Percentiles rank a stretch among this genome's conserved stretches.
Conservation (phyloP, 2,797 vertebrate species). For the Rhinophrynus dorsalis region DNA sequence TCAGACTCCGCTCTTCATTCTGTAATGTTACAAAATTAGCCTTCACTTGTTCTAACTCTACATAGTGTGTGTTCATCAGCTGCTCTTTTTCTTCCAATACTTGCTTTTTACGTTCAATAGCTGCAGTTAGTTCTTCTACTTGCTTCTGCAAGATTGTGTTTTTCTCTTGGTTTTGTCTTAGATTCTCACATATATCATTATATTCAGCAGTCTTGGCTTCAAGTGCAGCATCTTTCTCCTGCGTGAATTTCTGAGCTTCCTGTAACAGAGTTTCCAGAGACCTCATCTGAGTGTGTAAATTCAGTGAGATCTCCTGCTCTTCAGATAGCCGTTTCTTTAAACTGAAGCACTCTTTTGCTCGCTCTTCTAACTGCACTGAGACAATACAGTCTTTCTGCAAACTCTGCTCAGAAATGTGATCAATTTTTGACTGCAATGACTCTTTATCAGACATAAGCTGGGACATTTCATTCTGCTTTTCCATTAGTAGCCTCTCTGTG, state of each 20-base stretch:
- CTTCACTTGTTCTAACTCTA: slow-evolving; percentile 59
- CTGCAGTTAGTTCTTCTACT: slow-evolving; percentile 66
- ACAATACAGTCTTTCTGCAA: slow-evolving; percentile 64
- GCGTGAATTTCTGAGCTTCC: slow-evolving; percentile 54
- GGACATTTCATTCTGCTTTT: slow-evolving; percentile 61
- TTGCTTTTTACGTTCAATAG: slow-evolving; percentile 68
- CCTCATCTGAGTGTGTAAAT: slow-evolving; percentile 63
- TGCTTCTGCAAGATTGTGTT: slow-evolving; percentile 73
- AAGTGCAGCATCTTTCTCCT: slow-evolving; percentile 65
- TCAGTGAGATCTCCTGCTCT: slow-evolving; percentile 62
- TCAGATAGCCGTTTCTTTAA: slow-evolving; percentile 66
- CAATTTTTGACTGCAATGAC: slow-evolving; percentile 56
- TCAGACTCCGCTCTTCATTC: slow-evolving; percentile 64
- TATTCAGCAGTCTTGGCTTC: slow-evolving; percentile 60
- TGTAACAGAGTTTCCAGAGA: slow-evolving; percentile 61
- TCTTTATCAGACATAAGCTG: slow-evolving; percentile 69
- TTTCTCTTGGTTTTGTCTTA: slow-evolving; percentile 68
- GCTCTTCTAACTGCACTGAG: slow-evolving; percentile 68
- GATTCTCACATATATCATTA: slow-evolving; percentile 61
- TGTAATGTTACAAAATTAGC: slow-evolving; percentile 56
- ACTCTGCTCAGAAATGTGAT: slow-evolving; percentile 64
- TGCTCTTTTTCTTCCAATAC: slow-evolving; percentile 67
- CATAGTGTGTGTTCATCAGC: slow-evolving; percentile 57
- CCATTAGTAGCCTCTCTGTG: slow-evolving; percentile 62
- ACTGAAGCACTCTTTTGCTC: slow-evolving; percentile 68